Base-by-base conservation (phyloP, 2,888 invertebrate genomes). In the Altica lythri region DNA sequence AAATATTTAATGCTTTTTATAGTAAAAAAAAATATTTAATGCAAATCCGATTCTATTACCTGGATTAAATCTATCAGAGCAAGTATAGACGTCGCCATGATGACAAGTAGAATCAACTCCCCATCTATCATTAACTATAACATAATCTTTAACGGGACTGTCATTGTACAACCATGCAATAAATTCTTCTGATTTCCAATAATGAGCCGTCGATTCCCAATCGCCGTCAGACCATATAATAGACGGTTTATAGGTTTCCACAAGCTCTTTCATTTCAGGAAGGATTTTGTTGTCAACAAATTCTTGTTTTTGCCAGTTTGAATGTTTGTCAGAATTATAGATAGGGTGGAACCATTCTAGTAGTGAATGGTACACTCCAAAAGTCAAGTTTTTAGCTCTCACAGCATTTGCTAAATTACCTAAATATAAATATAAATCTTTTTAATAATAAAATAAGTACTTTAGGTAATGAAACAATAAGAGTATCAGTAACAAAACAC, bases 41-140 rank as follows among this genome's bases (percentile, higher is more conserved):
- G 4, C 22, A 5, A 5, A 5, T 6, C 22, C 6, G 22, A 19
- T 5, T 19, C 13, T 30, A 4, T 34, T 16, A 81, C 90, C 89
- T 68, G 90, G 90, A 77, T 89, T 90, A 68, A 81, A 92, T 67
- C 91, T 83, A 76, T 97, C 96, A 1, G 79, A 75, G 72, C 94
- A 94, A 13, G 92, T 95, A 64, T 84, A 88, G 73, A 89, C 93
- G 65, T 89, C 95, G 1, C 96, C 96, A 76, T 97, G 96, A 60
- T 86, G 80, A 59, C 96, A 95, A 2, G 83, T 77, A 2, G 84
- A 86, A 4, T 83, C 87, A 4, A 76, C 79, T 0, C 97, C 96
- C 96, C 96, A 97, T 63, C 97, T 83, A 75, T 98, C 97, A 74
- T 98, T 98, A 0, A 89, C 90, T 0, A 96, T 94, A 0, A 98